Evolutionary conservation across 1,140 invertebrate genomes (phyloP).

Genomic region (Musca vetustissima): DNA sequence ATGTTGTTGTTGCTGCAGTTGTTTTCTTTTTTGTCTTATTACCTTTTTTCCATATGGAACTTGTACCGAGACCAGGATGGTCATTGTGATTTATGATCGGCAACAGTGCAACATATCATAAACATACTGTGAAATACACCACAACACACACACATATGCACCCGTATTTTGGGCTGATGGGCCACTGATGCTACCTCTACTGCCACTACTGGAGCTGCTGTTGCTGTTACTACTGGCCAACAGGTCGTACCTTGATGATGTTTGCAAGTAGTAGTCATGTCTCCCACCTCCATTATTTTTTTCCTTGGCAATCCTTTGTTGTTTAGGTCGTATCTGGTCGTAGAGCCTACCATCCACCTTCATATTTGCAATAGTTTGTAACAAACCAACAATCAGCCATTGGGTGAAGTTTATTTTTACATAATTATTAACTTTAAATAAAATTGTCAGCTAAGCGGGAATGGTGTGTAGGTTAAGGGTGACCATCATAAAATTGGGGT

Average conservation of each 20-base stretch:
- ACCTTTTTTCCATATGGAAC: background rate
- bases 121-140: background rate
- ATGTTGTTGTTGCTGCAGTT: background rate
- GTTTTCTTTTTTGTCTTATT: background rate
- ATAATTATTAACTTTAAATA: slow-evolving; percentile 18
- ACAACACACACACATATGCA: background rate
- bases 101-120: slow-evolving; percentile 5
- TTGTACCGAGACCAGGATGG: too few species aligned
- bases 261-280: slow-evolving; percentile 5
- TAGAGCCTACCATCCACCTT: slow-evolving; percentile 2
- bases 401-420: slow-evolving; percentile 11
- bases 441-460: background rate
- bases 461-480: too few species aligned
- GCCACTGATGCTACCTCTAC: background rate
- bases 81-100: slow-evolving; percentile 14
- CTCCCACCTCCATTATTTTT: background rate
- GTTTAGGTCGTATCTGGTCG: background rate
- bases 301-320: background rate
- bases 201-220: background rate
- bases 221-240: background rate
- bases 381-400: background rate
- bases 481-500: background rate
- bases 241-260: too few species aligned
- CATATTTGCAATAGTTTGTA: background rate
- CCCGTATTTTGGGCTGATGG: background rate